Base-by-base conservation (phyloP, 1,140 invertebrate genomes). In the Sycobia sp. region DNA sequence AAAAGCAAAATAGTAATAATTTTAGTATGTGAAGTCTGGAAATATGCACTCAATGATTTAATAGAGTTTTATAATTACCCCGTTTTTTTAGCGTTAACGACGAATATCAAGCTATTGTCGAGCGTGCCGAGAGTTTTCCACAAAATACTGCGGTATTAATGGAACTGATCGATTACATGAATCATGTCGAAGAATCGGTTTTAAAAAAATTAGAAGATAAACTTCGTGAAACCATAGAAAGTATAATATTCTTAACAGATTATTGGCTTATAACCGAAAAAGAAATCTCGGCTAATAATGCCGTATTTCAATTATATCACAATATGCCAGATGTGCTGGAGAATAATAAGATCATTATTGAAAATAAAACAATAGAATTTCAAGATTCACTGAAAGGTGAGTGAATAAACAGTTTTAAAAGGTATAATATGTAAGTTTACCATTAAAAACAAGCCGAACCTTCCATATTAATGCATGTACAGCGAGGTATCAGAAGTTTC, bases 291-390 rank as follows among this genome's bases (percentile, higher is more conserved):
- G 86, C 87, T 14, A 95, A 95, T 71, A 91, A 89, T 65, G 86
- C 87, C 46, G 89, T 90, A 0, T 94, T 95, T 72, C 88, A 90
- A 66, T 96, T 92, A 91, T 90, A 92, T 74, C 83, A 90, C 13
- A 86, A 87, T 47, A 88, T 97, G 80, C 88, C 91, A 0, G 84
- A 87, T 36, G 85, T 96, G 5, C 85, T 96, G 59, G 89, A 93
- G 60, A 89, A 96, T 67, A 89, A 92, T 78, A 86, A 88, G 58
- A 74, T 85, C 4, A 91, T 95, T 25, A 85, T 94, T 38, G 88
- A 89, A 29, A 85, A 88, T 41, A 97, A 96, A 85, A 90, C 86
- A n/a, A 74, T 86, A 20, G 94, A 97, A 78, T 96, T 92, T 77
- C 92, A 97, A 82, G 89, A 92, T 34, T 76, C 86, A 18, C 82